Evolutionary conservation across 2,797 vertebrate genomes (phyloP).

Genomic region (Lutjanus campechanus): DNA sequence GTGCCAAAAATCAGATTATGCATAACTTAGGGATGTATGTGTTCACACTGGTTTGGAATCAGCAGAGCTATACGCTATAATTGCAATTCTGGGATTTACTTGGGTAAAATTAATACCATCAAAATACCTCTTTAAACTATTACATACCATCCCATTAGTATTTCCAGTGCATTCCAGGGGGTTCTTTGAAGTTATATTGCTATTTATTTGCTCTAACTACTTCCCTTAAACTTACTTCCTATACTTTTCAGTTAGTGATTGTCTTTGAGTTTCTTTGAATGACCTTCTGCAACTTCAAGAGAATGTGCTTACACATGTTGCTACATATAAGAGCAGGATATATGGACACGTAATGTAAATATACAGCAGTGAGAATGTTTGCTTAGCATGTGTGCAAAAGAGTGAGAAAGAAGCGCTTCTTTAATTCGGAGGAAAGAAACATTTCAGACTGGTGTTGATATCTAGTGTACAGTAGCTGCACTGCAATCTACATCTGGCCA

Average conservation of each 20-base stretch:
- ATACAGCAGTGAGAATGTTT: neutral
- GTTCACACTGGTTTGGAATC: constrained; percentile 9
- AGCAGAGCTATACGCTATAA: constrained; percentile 5
- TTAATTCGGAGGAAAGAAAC: too few species aligned
- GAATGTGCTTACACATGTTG: constrained; percentile 5
- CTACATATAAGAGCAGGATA: constrained; percentile 17
- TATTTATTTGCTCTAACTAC: constrained; percentile 50
- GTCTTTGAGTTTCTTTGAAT: neutral
- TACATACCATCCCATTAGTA: constrained; percentile 46
- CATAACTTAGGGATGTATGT: constrained; percentile 1
- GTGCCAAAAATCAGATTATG: constrained; percentile 1
- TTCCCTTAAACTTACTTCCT: constrained; percentile 27
- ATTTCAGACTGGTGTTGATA: neutral
- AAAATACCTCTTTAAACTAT: constrained; percentile 32
- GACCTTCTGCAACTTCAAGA: constrained; percentile 17
- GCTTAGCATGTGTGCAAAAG: neutral
- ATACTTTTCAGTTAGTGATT: constrained; percentile 24
- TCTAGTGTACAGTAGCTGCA: neutral
- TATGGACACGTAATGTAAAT: neutral
- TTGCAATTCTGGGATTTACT: constrained; percentile 27
- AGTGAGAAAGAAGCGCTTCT: neutral
- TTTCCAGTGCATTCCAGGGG: constrained; percentile 32
- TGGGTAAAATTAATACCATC: neutral
- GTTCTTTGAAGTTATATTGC: constrained; percentile 54
- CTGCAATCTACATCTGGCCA: neutral